These are phyloP conservation scores for Gnatocerus cornutus DNA, from an alignment of 2,888 invertebrate genomes.

Conservation along the genomic window DNA sequence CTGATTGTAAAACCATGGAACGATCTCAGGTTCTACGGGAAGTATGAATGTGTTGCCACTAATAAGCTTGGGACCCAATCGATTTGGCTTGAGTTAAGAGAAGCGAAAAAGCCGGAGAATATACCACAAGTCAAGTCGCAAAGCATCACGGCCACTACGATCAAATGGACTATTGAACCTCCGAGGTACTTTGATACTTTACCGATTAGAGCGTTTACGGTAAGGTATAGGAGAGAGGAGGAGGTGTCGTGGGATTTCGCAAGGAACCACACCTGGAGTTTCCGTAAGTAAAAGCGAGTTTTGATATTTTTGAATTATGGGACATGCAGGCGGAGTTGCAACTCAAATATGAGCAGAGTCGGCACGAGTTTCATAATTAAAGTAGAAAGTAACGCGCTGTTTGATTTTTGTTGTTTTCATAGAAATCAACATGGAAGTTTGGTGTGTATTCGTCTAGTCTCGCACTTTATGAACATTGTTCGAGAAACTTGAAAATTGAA, in stretches of 20 bases:
- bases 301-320: no score
- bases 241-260: conserved; percentile 80
- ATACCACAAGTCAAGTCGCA: conserved; percentile 80
- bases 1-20: conserved; percentile 80
- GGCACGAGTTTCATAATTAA: no score
- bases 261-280: conserved; percentile 84
- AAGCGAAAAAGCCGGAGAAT: conserved; percentile 81
- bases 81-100: conserved; percentile 80
- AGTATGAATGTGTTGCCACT: conserved; percentile 87
- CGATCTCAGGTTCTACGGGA: conserved; percentile 79
- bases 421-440: no score
- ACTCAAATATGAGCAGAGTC: no score
- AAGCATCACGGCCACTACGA: conserved; percentile 87
- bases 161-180: conserved; percentile 84
- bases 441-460: no score
- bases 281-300: conserved; percentile 69
- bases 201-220: conserved; percentile 82
- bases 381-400: no score
- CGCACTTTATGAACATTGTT: no score
- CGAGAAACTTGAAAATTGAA: no score
- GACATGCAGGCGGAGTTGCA: no score
- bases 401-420: no score
- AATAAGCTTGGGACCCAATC: conserved; percentile 83
- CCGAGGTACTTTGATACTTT: conserved; percentile 84
- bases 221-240: conserved; percentile 82